These are phyloP conservation scores for Arbacia lixula DNA, from an alignment of 53 echinoderm and acorn worm genomes.

Conservation along the genomic window DNA sequence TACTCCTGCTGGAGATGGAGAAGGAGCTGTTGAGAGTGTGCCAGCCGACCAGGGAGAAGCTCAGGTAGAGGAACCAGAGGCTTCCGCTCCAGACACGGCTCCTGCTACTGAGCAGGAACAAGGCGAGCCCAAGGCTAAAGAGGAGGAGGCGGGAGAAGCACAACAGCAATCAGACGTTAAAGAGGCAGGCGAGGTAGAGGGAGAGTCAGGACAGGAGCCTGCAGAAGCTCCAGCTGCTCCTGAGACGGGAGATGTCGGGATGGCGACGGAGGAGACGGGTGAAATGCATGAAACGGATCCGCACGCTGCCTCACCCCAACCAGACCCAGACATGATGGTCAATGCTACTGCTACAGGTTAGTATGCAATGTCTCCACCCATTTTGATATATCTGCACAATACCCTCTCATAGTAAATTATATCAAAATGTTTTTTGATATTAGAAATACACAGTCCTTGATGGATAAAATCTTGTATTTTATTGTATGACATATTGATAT, in stretches of 20 bases:
- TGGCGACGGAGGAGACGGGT: constrained; percentile 86
- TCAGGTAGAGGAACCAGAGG: not conserved
- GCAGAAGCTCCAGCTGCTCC: constrained; percentile 23
- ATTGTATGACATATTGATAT: too few species aligned
- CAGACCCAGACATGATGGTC: constrained; percentile 58
- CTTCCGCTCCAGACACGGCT: not conserved
- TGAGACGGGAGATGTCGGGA: constrained; percentile 65
- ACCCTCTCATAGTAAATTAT: not conserved
- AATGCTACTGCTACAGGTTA: constrained; percentile 97
- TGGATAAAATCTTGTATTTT: too few species aligned
- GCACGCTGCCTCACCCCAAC: constrained; percentile 82
- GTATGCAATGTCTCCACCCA: not conserved
- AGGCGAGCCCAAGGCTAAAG: not conserved
- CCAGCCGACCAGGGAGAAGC: not conserved
- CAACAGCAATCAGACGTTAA: constrained; percentile 1
- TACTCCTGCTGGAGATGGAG: not conserved
- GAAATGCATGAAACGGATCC: constrained; percentile 88
- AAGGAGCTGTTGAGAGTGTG: not conserved
- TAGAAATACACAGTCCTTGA: too few species aligned
- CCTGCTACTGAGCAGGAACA: not conserved
- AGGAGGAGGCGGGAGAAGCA: not conserved
- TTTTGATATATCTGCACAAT: too few species aligned
- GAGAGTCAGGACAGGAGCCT: constrained; percentile 24
- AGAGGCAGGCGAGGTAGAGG: constrained; percentile 4
- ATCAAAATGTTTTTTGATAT: constrained; percentile 8